Evolutionary conservation across 2,797 vertebrate genomes (phyloP).

Genomic region (Dryobates pubescens): DNA sequence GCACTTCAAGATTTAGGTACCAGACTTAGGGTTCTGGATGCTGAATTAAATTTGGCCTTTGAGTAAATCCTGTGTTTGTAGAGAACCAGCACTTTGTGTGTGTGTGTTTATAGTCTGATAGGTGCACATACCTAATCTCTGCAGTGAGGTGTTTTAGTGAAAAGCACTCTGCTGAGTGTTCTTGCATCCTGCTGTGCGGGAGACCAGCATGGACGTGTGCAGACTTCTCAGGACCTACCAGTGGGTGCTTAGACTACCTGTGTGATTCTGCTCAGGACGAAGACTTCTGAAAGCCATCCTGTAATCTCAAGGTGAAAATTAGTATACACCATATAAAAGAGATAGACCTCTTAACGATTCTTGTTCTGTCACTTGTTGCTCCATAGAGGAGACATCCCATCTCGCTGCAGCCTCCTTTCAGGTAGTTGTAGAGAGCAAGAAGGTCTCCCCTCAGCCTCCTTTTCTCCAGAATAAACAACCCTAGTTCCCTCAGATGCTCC

Average conservation of each 20-base stretch:
- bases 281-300: not conserved
- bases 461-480: too few relatives aligned
- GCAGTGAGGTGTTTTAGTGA: not conserved
- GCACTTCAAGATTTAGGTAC: not conserved
- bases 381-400: too few relatives aligned
- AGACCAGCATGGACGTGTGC: fast-evolving
- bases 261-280: not conserved
- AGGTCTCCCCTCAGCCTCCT: too few relatives aligned
- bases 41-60: not conserved
- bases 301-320: not conserved
- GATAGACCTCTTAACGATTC: not conserved
- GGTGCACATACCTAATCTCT: not conserved
- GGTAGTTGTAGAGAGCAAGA: too few relatives aligned
- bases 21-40: not conserved
- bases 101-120: not conserved
- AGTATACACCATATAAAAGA: not conserved
- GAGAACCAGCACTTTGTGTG: not conserved
- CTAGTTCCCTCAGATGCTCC: too few relatives aligned
- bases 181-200: not conserved
- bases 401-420: too few relatives aligned
- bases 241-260: not conserved
- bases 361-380: too few relatives aligned
- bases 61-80: not conserved
- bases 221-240: not conserved
- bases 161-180: not conserved